Conservation (phyloP, 2,113 vertebrate species). For the Girardinichthys multiradiatus region DNA sequence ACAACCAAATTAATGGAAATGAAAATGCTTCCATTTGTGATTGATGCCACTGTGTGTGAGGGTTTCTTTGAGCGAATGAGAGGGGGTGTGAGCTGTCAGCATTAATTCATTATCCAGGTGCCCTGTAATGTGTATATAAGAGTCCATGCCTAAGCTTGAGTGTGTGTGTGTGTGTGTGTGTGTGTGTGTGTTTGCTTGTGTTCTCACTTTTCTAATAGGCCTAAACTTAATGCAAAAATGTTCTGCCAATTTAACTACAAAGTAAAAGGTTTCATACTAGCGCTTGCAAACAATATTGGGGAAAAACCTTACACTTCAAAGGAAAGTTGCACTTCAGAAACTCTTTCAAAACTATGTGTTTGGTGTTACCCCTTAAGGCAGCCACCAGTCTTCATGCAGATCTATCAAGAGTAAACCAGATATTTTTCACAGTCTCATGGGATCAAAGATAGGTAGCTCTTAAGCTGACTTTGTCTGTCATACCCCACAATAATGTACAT, state of each 20-base stretch:
- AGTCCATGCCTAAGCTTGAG: slow-evolving; percentile 4
- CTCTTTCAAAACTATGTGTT: neutral
- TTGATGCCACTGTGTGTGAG: slow-evolving; percentile 57
- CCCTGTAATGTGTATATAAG: slow-evolving; percentile 44
- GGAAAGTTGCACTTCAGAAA: neutral
- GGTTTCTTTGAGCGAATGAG: slow-evolving; percentile 34
- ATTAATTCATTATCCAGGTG: slow-evolving; percentile 69
- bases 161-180: neutral
- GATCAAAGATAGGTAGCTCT: neutral
- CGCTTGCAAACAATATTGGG: no score
- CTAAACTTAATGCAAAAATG: no score
- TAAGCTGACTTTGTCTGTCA: neutral
- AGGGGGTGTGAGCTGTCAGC: slow-evolving; percentile 54
- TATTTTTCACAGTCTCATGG: neutral
- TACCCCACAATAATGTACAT: no score
- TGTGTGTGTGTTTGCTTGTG: neutral
- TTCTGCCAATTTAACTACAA: no score
- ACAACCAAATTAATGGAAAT: slow-evolving; percentile 76
- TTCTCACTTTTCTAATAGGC: no score
- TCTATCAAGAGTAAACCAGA: neutral
- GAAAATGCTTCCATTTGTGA: slow-evolving; percentile 75
- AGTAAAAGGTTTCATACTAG: no score
- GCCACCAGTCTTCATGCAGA: neutral
- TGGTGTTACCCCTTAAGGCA: neutral
- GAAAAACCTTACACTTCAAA: neutral